A percentile compares a stretch with the other conserved stretches of the same genome.
These are phyloP conservation scores for Drosophila ambigua DNA, from an alignment of 1,140 invertebrate species.

Conservation along the genomic window DNA sequence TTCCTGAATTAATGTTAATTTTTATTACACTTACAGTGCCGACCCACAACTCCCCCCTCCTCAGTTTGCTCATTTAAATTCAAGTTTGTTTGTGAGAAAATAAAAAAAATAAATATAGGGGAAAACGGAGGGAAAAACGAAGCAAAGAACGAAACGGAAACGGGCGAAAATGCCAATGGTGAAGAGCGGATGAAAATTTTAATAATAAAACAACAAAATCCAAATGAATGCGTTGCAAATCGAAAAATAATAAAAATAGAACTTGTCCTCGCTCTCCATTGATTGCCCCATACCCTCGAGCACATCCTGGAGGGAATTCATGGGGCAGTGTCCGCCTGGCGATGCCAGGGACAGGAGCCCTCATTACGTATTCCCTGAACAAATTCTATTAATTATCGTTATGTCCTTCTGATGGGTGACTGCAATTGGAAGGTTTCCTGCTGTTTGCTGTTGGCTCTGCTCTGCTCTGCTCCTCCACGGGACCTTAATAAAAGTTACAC, in stretches of 20 bases:
- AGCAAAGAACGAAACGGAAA: too few relatives aligned
- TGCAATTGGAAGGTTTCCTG: slow-evolving; percentile 49
- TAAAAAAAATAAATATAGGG: slow-evolving; percentile 10
- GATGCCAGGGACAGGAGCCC: not conserved
- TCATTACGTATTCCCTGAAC: slow-evolving; percentile 77
- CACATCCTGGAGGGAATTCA: slow-evolving; percentile 4
- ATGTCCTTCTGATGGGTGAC: slow-evolving; percentile 77
- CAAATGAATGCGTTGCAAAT: slow-evolving; percentile 66
- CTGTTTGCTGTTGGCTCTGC: slow-evolving; percentile 31
- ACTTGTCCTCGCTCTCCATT: slow-evolving; percentile 7
- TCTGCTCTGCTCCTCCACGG: slow-evolving; percentile 5
- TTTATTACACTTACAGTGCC: slow-evolving; percentile 68
- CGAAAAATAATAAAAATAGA: slow-evolving; percentile 79
- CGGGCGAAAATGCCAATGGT: slow-evolving; percentile 25
- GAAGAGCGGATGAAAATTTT: slow-evolving; percentile 59
- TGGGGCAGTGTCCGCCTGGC: slow-evolving; percentile 9
- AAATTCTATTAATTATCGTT: slow-evolving; percentile 83
- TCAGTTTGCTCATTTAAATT: slow-evolving; percentile 55
- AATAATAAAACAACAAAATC: slow-evolving; percentile 63
- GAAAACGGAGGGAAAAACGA: not conserved
- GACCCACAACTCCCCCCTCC: slow-evolving; percentile 4
- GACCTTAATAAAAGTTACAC: slow-evolving; percentile 52
- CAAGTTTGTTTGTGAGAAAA: slow-evolving; percentile 57
- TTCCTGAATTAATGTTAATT: slow-evolving; percentile 80
- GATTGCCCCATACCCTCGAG: slow-evolving; percentile 8